phyloP scores from a whole-genome alignment of 30 jellyfish, hydroid and myxozoan species.

The Turritopsis dohrnii region DNA sequence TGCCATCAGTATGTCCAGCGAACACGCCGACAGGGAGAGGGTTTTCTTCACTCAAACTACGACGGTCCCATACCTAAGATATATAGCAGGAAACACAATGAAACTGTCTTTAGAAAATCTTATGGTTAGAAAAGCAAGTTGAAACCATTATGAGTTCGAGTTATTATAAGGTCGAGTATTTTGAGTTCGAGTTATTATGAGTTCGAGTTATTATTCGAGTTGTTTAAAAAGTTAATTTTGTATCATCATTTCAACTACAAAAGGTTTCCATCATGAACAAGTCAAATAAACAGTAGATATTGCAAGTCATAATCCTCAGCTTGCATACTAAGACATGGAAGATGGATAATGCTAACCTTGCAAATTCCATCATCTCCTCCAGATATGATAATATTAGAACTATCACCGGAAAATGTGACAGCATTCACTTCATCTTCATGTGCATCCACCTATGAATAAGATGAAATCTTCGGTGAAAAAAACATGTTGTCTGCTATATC shows the following conservation, averaged over 20 bases:
- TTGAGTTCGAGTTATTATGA: too few species aligned
- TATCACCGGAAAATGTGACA: slow-evolving; percentile 67
- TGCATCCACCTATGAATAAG: slow-evolving; percentile 44
- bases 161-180: too few species aligned
- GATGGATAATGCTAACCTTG: too few species aligned
- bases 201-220: too few species aligned
- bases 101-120: not conserved
- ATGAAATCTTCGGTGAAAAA: not conserved
- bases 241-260: too few species aligned
- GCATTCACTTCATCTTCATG: slow-evolving; percentile 94
- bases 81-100: not conserved
- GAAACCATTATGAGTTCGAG: too few species aligned
- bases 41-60: slow-evolving; percentile 53
- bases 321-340: too few species aligned
- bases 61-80: slow-evolving; percentile 83
- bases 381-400: slow-evolving; percentile 58
- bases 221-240: too few species aligned
- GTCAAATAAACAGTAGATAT: too few species aligned
- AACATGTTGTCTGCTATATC: not conserved
- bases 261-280: too few species aligned
- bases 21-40: slow-evolving; percentile 85
- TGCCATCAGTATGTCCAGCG: slow-evolving; percentile 93
- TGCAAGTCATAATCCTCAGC: too few species aligned
- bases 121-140: too few species aligned
- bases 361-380: slow-evolving; percentile 93